Evolutionary conservation across 2,797 vertebrate genomes (phyloP), one percentile per base, ranked within the genome.

Genomic region (Acrocephalus scirpaceus): DNA sequence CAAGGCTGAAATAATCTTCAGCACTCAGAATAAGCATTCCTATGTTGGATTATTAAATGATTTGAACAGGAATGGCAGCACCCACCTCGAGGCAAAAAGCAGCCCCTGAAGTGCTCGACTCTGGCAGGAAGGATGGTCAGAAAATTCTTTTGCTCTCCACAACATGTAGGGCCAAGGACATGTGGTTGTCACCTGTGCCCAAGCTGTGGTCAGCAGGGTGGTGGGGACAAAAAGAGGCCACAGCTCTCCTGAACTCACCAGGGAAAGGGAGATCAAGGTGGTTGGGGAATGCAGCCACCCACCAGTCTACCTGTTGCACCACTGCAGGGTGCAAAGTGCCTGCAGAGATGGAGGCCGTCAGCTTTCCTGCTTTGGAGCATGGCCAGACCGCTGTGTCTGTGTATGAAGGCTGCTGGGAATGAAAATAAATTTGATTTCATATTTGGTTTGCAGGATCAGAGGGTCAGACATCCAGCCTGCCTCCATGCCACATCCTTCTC

Each of bases 301-400:
- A 34, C 10, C 9, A 32, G 8, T 5, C 32, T 65, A 6, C 14
- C 16, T 47, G 16, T 1, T 0, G 0, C 29, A 29, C 1, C 60
- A 57, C 23, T 69, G 21, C 36, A 61, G 58, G 38, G 40, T 15
- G 19, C 14, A 34, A 8, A 18, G 14, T 16, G 29, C 38, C 9
- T 34, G 71, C 3, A 38, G 25, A 15, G 40, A 5, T 10, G 29
- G 10, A 50, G 29, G 3, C 44, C 36, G 25, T 13, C n/a, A 11
- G 10, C 47, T 40, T 42, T 48, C 14, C 66, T 65, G 20, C 23
- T 11, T 4, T 27, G 45, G 19, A 50, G 34, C 17, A 3, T 11
- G n/a, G 32, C 19, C 62, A 51, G 7, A 40, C 34, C n/a, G 30
- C 34, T 16, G 9, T 22, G 9, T 12, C n/a, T 29, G 23, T 15